Base-by-base conservation (phyloP, 2,888 invertebrate species). In the Drosophila colorata region DNA sequence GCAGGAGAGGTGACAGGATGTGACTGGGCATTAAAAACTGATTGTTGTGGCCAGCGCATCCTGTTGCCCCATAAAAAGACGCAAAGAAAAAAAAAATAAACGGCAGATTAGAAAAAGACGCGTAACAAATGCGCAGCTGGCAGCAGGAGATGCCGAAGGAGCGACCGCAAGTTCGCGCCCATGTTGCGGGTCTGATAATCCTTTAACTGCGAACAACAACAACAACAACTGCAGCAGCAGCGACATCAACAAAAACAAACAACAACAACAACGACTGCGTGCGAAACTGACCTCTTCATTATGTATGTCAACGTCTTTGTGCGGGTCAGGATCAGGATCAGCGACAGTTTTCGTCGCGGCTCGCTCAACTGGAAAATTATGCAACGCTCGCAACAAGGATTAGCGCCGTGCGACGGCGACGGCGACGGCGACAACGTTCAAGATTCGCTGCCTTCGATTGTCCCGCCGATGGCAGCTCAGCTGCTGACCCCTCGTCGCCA, bases 331-430 rank as follows among this genome's bases (percentile, higher is more conserved):
- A 28, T 28, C 28, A 28, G 28, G 28, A 28, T 28, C 28, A 28
- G 28, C 63, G 74, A 73, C 83, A 69, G 67, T 52, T 66, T 64
- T 73, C 31, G 55, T 13, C 28, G 23, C 55, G 51, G 69, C 61
- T 84, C 82, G 71, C 58, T 81, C 84, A 78, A 53, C 74, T 48
- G 87, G 81, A 84, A 82, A 82, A 84, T 82, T 87, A 87, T 78
- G 83, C 81, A 80, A 28, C 28, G 28, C 28, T 28, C 25, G 25
- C 25, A 7, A 1, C 25, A 7, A 35, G 80, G 78, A 76, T 78
- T 77, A 73, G 64, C 63, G 58, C 9, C 9, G 28, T 20, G 20
- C 4, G 20, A 20, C 20, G 20, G n/a, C n/a, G n/a, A 23, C 23
- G 23, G 23, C 5, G 23, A 23, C 23, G 5, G 1, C 7, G 25